These are phyloP conservation scores for Dolomedes plantarius DNA, from an alignment of 2,888 invertebrate genomes.

Conservation along the genomic window DNA sequence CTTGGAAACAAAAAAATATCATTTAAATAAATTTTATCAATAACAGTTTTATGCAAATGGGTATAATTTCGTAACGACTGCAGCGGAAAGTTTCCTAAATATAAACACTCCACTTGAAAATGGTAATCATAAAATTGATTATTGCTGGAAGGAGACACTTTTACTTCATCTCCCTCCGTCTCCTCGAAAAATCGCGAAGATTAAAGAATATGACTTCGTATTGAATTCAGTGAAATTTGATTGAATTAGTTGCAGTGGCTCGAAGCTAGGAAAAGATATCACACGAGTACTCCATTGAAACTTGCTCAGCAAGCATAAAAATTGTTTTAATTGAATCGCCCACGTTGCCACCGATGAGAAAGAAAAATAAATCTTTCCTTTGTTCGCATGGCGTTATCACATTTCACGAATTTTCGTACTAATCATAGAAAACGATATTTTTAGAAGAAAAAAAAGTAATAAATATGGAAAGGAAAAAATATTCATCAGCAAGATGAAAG, in stretches of 20 bases:
- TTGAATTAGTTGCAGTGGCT: background rate
- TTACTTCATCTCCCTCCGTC: background rate
- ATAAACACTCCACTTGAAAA: background rate
- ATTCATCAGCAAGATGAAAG: background rate
- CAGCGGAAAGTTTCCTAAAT: background rate
- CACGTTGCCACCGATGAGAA: background rate
- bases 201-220: background rate
- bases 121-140: slow-evolving; percentile 1
- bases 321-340: background rate
- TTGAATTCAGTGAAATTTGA: background rate
- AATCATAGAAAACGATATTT: background rate
- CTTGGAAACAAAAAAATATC: too few relatives aligned
- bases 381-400: background rate
- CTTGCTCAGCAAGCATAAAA: background rate
- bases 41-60: too few relatives aligned
- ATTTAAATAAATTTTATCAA: too few relatives aligned
- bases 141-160: background rate
- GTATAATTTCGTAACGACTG: background rate
- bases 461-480: background rate
- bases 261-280: background rate
- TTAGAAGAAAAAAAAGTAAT: background rate
- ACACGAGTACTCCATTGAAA: background rate
- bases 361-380: background rate
- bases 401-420: background rate
- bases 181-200: background rate